Conservation (phyloP, 2,888 invertebrate genomes). For the Tillus elongatus region DNA sequence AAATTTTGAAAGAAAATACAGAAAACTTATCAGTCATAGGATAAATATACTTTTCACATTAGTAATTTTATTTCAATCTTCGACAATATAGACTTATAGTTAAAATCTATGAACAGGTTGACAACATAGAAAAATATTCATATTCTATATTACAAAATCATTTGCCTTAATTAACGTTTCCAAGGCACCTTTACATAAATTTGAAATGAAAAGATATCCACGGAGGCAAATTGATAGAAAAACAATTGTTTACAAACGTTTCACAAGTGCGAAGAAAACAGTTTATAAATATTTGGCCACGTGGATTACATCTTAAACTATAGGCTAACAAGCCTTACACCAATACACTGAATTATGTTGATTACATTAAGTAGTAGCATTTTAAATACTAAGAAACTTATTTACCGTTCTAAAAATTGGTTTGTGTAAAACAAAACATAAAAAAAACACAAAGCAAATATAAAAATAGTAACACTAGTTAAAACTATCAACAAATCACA, state of each 20-base stretch:
- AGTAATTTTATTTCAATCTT: conserved; percentile 23
- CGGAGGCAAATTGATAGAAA: too few species aligned
- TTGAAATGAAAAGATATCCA: conserved; percentile 18
- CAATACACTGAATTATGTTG: conserved; percentile 38
- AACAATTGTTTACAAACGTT: too few species aligned
- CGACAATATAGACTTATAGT: conserved; percentile 30
- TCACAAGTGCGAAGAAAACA: conserved; percentile 25
- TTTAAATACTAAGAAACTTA: conserved; percentile 22
- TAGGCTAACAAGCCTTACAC: conserved; percentile 41
- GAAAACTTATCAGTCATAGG: conserved; percentile 33
- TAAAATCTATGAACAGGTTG: conserved; percentile 41
- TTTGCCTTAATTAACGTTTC: conserved; percentile 52
- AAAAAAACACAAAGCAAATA: too few species aligned
- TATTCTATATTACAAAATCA: conserved; percentile 60
- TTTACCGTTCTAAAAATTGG: too few species aligned
- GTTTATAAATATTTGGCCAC: conserved; percentile 37
- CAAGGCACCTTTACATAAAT: conserved; percentile 45
- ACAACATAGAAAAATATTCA: conserved; percentile 65
- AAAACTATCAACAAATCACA: too few species aligned
- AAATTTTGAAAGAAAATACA: conserved; percentile 31
- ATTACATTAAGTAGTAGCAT: conserved; percentile 26
- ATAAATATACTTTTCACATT: conserved; percentile 38
- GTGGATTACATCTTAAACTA: conserved; percentile 39
- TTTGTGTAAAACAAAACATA: too few species aligned
- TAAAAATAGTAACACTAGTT: too few species aligned